A percentile compares a stretch with the other conserved stretches of the same genome.
Evolutionary conservation across 2,888 invertebrate species (phyloP).

Genomic region (Pollenia labialis): DNA sequence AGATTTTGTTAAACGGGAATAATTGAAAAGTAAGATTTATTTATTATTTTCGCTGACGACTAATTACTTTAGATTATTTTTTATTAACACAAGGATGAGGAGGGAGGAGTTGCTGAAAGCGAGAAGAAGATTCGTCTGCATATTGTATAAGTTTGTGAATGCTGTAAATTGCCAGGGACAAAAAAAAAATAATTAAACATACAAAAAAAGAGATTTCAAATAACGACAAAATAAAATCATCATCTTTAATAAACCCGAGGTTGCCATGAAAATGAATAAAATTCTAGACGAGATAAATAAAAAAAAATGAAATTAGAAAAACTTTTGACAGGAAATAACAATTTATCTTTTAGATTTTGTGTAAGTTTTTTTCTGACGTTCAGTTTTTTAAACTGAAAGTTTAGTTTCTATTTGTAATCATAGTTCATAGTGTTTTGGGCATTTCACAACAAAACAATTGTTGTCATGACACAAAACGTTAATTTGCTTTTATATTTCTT

Average conservation of each 20-base stretch:
- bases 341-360: constrained; percentile 77
- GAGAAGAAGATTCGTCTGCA: constrained; percentile 11
- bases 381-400: constrained; percentile 41
- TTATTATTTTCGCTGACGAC: constrained; percentile 60
- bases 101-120: not conserved
- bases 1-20: constrained; percentile 24
- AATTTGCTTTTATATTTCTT: constrained; percentile 73
- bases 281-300: constrained; percentile 29
- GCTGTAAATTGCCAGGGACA: constrained; percentile 2
- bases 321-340: constrained; percentile 78
- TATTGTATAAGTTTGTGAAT: not conserved
- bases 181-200: not conserved
- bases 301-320: constrained; percentile 20
- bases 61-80: constrained; percentile 49
- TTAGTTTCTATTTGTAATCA: constrained; percentile 41
- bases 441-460: constrained; percentile 15
- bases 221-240: constrained; percentile 29
- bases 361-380: constrained; percentile 51
- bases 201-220: constrained; percentile 21
- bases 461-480: constrained; percentile 72
- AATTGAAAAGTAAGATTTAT: constrained; percentile 38
- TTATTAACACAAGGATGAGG: not conserved
- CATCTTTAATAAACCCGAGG: constrained; percentile 19
- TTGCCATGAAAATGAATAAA: constrained; percentile 35
- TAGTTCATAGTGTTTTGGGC: not conserved